Conservation (phyloP, 2,888 invertebrate species). For the Euplagia quadripunctaria region DNA sequence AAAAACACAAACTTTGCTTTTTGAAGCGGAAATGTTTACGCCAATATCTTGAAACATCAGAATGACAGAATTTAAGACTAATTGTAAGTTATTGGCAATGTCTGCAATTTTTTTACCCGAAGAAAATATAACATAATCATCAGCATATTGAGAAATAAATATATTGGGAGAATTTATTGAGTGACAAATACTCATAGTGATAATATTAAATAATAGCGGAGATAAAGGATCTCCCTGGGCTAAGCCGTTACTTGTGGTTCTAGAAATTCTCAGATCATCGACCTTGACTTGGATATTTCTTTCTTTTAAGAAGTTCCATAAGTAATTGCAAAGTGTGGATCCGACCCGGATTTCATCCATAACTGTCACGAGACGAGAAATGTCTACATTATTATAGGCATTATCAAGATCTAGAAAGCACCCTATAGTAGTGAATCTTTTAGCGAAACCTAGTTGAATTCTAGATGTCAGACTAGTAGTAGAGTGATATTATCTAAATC, state of each 20-base stretch:
- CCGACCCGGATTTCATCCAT: background rate
- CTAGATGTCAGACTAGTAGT: background rate
- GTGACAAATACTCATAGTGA: constrained; percentile 20
- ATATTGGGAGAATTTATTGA: constrained; percentile 34
- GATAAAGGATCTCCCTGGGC: constrained; percentile 49
- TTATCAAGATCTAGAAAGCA: background rate
- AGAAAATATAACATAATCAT: constrained; percentile 43
- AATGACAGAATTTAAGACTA: constrained; percentile 15
- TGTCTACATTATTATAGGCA: background rate
- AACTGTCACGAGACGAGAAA: background rate
- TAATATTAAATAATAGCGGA: constrained; percentile 45
- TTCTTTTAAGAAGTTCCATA: background rate
- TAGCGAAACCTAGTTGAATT: background rate
- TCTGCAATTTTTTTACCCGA: constrained; percentile 11
- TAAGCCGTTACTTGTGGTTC: constrained; percentile 23
- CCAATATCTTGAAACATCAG: constrained; percentile 28
- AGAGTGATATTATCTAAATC: background rate
- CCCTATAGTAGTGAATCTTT: background rate
- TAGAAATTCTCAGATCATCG: background rate
- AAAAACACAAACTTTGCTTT: constrained; percentile 37
- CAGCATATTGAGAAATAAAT: constrained; percentile 20
- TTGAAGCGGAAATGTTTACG: constrained; percentile 25
- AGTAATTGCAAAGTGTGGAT: background rate
- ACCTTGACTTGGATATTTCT: background rate
- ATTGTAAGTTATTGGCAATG: constrained; percentile 7